phyloP scores from a whole-genome alignment of 1,140 invertebrate species.

The Meloidogyne chitwoodi region DNA sequence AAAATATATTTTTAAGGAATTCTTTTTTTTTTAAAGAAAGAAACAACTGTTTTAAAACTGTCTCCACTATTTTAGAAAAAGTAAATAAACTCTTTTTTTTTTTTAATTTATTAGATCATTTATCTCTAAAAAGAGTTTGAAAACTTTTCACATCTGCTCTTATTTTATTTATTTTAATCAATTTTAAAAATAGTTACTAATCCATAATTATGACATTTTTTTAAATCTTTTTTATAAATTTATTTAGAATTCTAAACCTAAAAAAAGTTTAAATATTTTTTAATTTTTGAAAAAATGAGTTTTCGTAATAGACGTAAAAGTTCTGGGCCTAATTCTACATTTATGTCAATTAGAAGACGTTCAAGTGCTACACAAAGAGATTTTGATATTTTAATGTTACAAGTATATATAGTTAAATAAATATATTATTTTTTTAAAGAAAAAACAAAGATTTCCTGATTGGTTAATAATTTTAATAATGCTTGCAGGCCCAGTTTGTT shows the following conservation, averaged over 20 bases:
- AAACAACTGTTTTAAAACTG: background rate
- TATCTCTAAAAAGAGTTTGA: background rate
- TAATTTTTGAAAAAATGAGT: constrained; percentile 19
- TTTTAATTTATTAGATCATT: background rate
- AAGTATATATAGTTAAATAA: background rate
- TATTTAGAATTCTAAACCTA: no score
- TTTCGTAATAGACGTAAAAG: constrained; percentile 10
- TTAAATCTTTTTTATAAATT: no score
- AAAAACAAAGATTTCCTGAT: background rate
- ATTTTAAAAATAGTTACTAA: background rate
- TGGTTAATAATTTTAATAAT: constrained; percentile 2
- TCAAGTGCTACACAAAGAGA: constrained; percentile 11
- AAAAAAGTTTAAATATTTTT: no score
- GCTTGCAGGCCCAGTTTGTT: background rate
- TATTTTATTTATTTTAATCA: background rate
- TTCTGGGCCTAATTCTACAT: background rate
- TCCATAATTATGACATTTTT: no score
- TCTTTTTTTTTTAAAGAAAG: background rate
- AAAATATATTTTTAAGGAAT: background rate
- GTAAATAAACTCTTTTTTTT: no score
- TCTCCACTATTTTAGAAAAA: no score
- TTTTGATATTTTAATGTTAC: background rate
- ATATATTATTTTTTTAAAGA: background rate
- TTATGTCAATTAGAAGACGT: background rate
- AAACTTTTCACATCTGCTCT: background rate